A percentile compares a stretch with the other conserved stretches of the same genome.
Evolutionary conservation across 2,888 invertebrate species (phyloP).

Genomic region (Cistogaster globosa): DNA sequence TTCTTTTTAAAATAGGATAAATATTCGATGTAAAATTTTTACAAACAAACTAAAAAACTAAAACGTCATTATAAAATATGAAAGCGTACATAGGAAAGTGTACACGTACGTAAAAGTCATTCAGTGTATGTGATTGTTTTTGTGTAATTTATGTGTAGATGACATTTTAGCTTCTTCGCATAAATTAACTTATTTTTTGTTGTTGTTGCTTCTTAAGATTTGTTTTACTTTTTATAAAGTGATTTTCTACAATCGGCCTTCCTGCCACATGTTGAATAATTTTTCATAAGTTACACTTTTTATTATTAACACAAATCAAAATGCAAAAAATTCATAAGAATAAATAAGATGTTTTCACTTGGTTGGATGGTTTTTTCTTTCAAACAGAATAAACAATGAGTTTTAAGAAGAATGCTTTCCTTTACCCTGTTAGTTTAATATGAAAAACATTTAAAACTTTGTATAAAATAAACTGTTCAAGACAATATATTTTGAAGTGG

Average conservation of each 20-base stretch:
- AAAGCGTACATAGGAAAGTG: constrained; percentile 16
- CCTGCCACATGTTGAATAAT: constrained; percentile 57
- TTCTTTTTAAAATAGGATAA: too few species aligned
- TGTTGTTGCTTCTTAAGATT: not conserved
- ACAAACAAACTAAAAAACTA: not conserved
- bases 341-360: constrained; percentile 36
- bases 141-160: constrained; percentile 62
- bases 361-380: constrained; percentile 1
- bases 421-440: constrained; percentile 5
- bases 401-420: not conserved
- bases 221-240: not conserved
- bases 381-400: constrained; percentile 35
- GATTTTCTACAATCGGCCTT: constrained; percentile 3
- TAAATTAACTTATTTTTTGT: constrained; percentile 49
- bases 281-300: constrained; percentile 65
- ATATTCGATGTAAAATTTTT: not conserved
- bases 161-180: constrained; percentile 61
- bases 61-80: not conserved
- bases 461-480: not conserved
- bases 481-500: too few species aligned
- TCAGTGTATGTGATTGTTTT: constrained; percentile 15
- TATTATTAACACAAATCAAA: constrained; percentile 67
- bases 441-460: too few species aligned
- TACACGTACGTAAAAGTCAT: constrained; percentile 3
- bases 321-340: constrained; percentile 65